Conservation (phyloP, 1,140 invertebrate species). For the Diachasma alloeum region DNA sequence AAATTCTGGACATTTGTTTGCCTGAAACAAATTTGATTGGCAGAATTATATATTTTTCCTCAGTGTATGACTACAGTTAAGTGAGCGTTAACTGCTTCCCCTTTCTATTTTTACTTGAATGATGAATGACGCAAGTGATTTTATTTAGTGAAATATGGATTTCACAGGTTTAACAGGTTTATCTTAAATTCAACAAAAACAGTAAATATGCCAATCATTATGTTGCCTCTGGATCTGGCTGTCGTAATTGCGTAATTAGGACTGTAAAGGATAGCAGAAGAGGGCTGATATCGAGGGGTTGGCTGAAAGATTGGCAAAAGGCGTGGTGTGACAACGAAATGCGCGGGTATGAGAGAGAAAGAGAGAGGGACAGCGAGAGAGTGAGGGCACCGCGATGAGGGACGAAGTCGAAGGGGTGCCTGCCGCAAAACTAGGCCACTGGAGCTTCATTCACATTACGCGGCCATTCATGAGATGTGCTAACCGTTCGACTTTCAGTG, state of each 20-base stretch:
- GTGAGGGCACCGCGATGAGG: background rate
- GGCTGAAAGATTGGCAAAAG: slow-evolving; percentile 7
- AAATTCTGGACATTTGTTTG: too few species aligned
- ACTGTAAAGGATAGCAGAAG: background rate
- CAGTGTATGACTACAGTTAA: too few species aligned
- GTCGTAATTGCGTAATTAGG: background rate
- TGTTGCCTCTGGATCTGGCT: too few species aligned
- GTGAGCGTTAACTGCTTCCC: too few species aligned
- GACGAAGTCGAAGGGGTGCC: slow-evolving; percentile 32
- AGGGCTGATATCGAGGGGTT: background rate
- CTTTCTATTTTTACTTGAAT: too few species aligned
- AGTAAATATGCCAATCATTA: too few species aligned
- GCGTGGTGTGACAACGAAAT: slow-evolving; percentile 9
- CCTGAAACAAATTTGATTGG: too few species aligned
- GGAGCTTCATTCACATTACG: slow-evolving; percentile 66
- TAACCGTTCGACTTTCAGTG: slow-evolving; percentile 57
- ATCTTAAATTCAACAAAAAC: too few species aligned
- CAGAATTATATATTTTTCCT: too few species aligned
- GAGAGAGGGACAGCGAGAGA: slow-evolving; percentile 17
- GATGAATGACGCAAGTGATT: too few species aligned
- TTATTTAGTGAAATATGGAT: too few species aligned
- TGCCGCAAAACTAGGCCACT: slow-evolving; percentile 58
- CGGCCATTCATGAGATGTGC: slow-evolving; percentile 65
- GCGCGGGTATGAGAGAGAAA: slow-evolving; percentile 19
- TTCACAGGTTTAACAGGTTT: too few species aligned